Percentiles rank a stretch among this genome's conserved stretches.
phyloP scores from a whole-genome alignment of 2,888 invertebrate genomes.

The Sericinus montela region DNA sequence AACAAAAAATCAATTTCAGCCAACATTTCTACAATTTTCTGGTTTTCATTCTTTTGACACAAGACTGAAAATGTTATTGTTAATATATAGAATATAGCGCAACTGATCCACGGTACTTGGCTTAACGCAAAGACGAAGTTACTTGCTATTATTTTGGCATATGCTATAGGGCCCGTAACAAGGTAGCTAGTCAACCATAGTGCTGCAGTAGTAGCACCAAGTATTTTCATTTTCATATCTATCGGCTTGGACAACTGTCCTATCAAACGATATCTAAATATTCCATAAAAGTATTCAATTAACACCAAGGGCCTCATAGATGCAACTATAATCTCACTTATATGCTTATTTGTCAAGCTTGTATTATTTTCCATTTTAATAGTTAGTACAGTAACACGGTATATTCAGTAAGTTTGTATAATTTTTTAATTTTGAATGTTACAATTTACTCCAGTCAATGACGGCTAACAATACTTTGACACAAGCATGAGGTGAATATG shows the following conservation, averaged over 20 bases:
- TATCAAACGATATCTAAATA: constrained; percentile 3
- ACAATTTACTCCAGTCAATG: too few species aligned
- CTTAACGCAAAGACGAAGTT: constrained; percentile 19
- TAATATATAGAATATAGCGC: constrained; percentile 34
- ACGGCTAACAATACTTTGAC: too few species aligned
- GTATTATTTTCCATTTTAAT: not conserved
- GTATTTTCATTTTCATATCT: not conserved
- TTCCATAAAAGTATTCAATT: constrained; percentile 2
- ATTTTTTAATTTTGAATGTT: too few species aligned
- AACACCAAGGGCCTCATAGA: constrained; percentile 2
- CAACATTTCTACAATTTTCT: constrained; percentile 34
- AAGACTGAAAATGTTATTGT: constrained; percentile 31
- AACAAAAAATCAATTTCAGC: constrained; percentile 33
- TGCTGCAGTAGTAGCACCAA: not conserved
- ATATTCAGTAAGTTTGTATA: too few species aligned
- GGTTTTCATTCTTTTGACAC: constrained; percentile 31
- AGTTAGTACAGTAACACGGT: too few species aligned
- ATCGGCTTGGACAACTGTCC: not conserved
- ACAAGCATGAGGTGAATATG: too few species aligned
- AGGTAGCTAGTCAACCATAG: constrained; percentile 19
- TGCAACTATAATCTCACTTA: not conserved
- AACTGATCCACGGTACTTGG: constrained; percentile 32
- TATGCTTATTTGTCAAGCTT: not conserved
- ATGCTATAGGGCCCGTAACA: constrained; percentile 2
- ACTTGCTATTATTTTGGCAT: not conserved